phyloP scores from a whole-genome alignment of 2,888 invertebrate species.

The Scrobipalpa costella region DNA sequence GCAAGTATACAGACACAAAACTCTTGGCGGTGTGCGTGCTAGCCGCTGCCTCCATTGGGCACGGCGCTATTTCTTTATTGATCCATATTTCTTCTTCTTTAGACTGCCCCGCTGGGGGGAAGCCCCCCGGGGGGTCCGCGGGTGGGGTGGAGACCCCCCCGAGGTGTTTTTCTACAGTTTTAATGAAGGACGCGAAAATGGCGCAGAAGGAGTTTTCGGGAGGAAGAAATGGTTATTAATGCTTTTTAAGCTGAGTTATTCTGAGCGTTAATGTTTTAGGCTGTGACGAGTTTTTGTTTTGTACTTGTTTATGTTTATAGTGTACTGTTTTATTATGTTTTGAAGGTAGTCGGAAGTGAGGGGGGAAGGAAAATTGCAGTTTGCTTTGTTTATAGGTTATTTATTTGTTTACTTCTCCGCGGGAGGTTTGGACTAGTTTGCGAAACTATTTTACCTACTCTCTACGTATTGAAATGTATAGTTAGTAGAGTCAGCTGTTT shows the following conservation, averaged over 20 bases:
- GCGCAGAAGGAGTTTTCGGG: conserved; percentile 60
- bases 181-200: conserved; percentile 72
- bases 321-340: conserved; percentile 13
- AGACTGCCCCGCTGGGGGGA: conserved; percentile 64
- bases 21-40: conserved; percentile 62
- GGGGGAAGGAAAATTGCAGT: conserved; percentile 4
- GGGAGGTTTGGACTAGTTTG: background rate
- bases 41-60: conserved; percentile 77
- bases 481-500: too few relatives aligned
- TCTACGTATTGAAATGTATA: background rate
- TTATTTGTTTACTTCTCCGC: conserved; percentile 13
- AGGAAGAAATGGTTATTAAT: conserved; percentile 74
- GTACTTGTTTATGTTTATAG: conserved; percentile 19
- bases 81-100: conserved; percentile 82
- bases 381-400: conserved; percentile 11
- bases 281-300: conserved; percentile 46
- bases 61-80: conserved; percentile 80
- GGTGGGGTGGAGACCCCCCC: conserved; percentile 43
- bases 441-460: background rate
- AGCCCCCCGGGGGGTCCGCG: conserved; percentile 34
- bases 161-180: conserved; percentile 80
- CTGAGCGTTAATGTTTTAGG: conserved; percentile 60
- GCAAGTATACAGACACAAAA: conserved; percentile 42
- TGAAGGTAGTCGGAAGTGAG: conserved; percentile 2
- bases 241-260: conserved; percentile 76